These are phyloP conservation scores for Geothlypis trichas DNA, from an alignment of 2,113 vertebrate species.

Conservation along the genomic window DNA sequence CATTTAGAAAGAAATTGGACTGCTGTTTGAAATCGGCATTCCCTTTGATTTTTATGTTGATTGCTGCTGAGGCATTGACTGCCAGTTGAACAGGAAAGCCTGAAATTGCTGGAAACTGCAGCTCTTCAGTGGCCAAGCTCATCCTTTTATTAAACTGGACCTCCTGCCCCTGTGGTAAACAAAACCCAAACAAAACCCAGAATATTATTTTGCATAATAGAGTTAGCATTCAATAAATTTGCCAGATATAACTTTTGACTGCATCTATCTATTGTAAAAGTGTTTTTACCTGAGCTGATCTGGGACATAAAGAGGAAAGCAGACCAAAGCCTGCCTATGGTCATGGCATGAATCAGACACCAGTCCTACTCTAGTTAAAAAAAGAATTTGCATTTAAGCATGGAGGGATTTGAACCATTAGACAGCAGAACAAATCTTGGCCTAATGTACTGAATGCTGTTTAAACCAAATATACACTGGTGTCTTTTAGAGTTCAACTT, in stretches of 20 bases:
- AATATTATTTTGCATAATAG: neutral
- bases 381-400: neutral
- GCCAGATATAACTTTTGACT: neutral
- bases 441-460: neutral
- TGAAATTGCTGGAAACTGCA: constrained; percentile 81
- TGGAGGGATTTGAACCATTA: neutral
- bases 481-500: neutral
- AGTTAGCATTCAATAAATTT: neutral
- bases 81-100: constrained; percentile 81
- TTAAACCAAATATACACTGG: neutral
- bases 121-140: constrained; percentile 75
- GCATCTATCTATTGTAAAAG: neutral
- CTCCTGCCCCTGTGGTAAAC: constrained; percentile 80
- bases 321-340: neutral
- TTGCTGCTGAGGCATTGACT: constrained; percentile 79
- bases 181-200: neutral
- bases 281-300: neutral
- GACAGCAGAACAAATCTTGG: neutral
- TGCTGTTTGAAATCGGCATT: constrained; percentile 73
- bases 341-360: neutral
- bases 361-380: neutral
- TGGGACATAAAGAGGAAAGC: neutral
- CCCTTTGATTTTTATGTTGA: constrained; percentile 79
- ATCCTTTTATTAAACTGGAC: constrained; percentile 79
- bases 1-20: constrained; percentile 80